Evolutionary conservation across 1,140 invertebrate species (phyloP), one percentile per base, ranked within the genome.

Genomic region (Aradophagus sp.): DNA sequence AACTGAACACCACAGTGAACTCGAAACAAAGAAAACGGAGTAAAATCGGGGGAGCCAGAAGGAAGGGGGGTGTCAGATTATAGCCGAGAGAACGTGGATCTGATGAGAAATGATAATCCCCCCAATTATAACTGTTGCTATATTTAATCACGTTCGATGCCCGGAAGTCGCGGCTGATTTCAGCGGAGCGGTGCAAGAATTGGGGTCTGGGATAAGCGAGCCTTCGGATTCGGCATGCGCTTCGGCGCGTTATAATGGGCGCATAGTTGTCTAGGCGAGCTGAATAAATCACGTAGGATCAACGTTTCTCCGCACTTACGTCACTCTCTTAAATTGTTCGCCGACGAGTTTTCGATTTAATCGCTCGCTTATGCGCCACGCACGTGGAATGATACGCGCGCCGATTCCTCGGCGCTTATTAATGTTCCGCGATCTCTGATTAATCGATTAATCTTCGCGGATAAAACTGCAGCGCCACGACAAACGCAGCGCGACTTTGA

Each of bases 211-310:
- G 67, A 69, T 70, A 74, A 61, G 65, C 62, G 47, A 66, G 71
- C 66, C 67, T 63, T 65, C 68, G 53, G 44, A 68, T 55, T 58
- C 55, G 56, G 58, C 36, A 20, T 50, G 50, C 44, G 41, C 32
- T 52, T 26, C 48, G 36, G 12, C 42, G 42, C 58, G 27, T 36
- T 75, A 66, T 74, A 76, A 78, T 76, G 62, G 70, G 69, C 41
- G 53, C 62, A 56, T 55, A 73, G 50, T 67, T 58, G 58, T 67
- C 61, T 61, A 73, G 56, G 47, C 63, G 41, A 59, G 61, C 35
- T 50, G 70, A 73, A 79, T 78, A 75, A 78, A 77, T 78, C 76
- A 79, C 70, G 47, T 63, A 44, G 62, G 73, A 78, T 77, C 76
- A 76, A 74, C 68, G 68, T 61, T 79, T 77, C 69, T 71, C 32